Conservation (phyloP, 2,113 vertebrate genomes). For the Onychorhynchus coronatus region DNA sequence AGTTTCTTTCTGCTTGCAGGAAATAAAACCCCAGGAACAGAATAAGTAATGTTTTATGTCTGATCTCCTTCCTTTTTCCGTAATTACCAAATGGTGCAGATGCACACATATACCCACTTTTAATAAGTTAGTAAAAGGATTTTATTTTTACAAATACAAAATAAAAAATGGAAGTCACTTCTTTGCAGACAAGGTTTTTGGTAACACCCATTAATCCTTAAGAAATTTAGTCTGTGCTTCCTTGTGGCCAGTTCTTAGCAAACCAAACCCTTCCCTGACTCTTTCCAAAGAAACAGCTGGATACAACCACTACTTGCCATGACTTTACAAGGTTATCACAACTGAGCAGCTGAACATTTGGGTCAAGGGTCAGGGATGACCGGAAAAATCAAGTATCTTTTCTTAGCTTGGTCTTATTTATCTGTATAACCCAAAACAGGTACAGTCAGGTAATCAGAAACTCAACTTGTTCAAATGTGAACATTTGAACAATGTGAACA, state of each 20-base stretch:
- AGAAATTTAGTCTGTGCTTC: not conserved
- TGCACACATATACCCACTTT: not conserved
- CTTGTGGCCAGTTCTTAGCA: not conserved
- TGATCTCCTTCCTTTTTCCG: not conserved
- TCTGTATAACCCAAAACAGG: not conserved
- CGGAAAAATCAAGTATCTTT: rapidly evolving
- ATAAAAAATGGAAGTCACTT: not conserved
- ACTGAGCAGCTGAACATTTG: not conserved
- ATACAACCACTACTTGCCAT: not conserved
- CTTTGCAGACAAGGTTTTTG: not conserved
- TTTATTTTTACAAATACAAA: conserved; percentile 4
- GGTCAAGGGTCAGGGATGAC: not conserved
- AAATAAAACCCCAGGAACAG: not conserved
- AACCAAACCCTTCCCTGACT: not conserved
- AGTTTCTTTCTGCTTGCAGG: not conserved
- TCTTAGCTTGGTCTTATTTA: not conserved
- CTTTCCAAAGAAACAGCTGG: not conserved
- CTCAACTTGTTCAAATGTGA: not conserved
- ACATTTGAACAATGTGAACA: not conserved
- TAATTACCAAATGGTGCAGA: not conserved
- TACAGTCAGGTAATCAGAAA: not conserved
- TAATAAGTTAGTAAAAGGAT: not conserved
- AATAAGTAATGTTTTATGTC: not conserved
- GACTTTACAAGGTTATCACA: not conserved
- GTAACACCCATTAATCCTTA: not conserved